Base-by-base conservation (phyloP, 2,113 vertebrate species). In the Thunnus thynnus region DNA sequence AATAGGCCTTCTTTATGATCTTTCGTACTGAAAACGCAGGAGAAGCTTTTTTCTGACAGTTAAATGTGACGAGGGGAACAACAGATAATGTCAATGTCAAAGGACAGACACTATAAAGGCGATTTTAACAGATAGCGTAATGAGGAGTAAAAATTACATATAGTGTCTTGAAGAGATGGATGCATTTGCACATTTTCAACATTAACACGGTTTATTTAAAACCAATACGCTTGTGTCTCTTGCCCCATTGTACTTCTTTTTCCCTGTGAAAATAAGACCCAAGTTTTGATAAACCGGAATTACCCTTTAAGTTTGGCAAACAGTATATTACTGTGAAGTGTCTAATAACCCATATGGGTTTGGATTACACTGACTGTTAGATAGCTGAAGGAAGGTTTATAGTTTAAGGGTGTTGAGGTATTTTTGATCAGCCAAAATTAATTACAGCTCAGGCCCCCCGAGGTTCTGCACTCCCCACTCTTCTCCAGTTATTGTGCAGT, bases 401-500 rank as follows among this genome's bases (percentile, higher is more conserved):
- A 74, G 61, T 63, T 82, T 25, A 5, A 50, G 16, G 56, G 46
- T 50, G 32, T 48, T 51, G 25, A 61, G 50, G 18, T 77, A 41
- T 51, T 73, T 51, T 25, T 64, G 11, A 76, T 80, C 30, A 61
- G 61, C 41, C 62, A 63, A 54, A 80, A 84, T 61, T 7, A 75
- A 84, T 71, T 4, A 16, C 13, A 18, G 48, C 12, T 55, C 55
- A 60, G 32, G 3, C 18, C 57, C 60, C 20, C 57, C 0, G 2
- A 64, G 79, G 80, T 86, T 89, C 75, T 89, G 84, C 50, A 18
- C 64, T 84, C 82, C 72, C 56, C 25, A 10, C 80, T 79, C 36
- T 47, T 71, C 76, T 77, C 48, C 63, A 36, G 67, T 89, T 72
- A 63, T 84, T 89, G 90, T 89, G 90, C 87, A 86, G 68, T 85